A percentile compares a stretch with the other conserved stretches of the same genome.
phyloP scores from a whole-genome alignment of 2,888 invertebrate species.

The Dromius quadrimaculatus region DNA sequence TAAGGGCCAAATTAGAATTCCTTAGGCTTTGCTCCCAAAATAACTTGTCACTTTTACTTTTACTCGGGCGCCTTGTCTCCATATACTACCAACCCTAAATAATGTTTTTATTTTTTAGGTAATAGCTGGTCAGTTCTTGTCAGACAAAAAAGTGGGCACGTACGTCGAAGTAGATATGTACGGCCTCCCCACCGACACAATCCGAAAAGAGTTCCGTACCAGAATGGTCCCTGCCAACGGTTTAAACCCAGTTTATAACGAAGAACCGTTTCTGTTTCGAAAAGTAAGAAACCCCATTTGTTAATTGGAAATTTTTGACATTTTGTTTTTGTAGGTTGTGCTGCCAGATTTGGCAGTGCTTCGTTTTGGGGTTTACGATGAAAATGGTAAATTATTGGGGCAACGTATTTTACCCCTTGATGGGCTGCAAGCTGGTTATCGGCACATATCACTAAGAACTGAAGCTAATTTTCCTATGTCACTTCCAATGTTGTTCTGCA shows the following conservation, averaged over 20 bases:
- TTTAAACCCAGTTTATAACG: constrained; percentile 98
- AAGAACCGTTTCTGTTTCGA: constrained; percentile 97
- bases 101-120: constrained; percentile 70
- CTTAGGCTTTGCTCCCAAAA: too few relatives aligned
- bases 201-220: constrained; percentile 97
- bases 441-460: constrained; percentile 96
- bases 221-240: constrained; percentile 97
- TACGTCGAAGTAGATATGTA: constrained; percentile 99
- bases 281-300: constrained; percentile 72
- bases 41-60: too few relatives aligned
- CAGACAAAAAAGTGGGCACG: constrained; percentile 98
- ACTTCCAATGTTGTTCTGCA: constrained; percentile 98
- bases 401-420: constrained; percentile 98
- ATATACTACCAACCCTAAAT: too few relatives aligned
- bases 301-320: background rate
- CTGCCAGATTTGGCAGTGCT: constrained; percentile 97
- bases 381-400: constrained; percentile 95
- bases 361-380: constrained; percentile 98
- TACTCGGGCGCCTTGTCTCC: too few relatives aligned
- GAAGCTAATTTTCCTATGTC: constrained; percentile 99
- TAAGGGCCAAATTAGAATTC: too few relatives aligned
- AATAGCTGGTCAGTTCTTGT: constrained; percentile 98
- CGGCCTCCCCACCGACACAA: constrained; percentile 96
- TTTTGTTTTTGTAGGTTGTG: constrained; percentile 77
- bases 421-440: constrained; percentile 96